Evolutionary conservation across 2,797 vertebrate genomes (phyloP), one percentile per base, ranked within the genome.

Genomic region (Astyanax mexicanus): DNA sequence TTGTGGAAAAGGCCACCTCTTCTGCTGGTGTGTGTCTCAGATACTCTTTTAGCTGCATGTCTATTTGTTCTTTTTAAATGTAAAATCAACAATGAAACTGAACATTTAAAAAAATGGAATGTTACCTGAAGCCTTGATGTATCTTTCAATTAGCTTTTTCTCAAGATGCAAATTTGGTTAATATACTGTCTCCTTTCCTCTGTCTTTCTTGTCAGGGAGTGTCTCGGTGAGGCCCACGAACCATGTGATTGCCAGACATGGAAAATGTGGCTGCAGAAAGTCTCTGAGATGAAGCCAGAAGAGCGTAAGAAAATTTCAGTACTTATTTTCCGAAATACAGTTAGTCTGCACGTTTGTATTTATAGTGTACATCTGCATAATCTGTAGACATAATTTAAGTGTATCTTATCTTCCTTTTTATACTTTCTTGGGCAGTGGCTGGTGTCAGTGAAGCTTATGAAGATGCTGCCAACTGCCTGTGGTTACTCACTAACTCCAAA

Each of bases 391-490:
- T 27, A 23, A 25, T 10, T 38, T 10, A 37, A n/a, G 15, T n/a
- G n/a, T n/a, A 37, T 25, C 19, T 3, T 65, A 2, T 32, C 35
- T 21, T 74, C 40, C 42, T 29, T 32, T 52, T 9, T 23, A 23
- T 78, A 54, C 29, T 15, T 54, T 19, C 72, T n/a, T 54, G 78
- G 78, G 78, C 89, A 99, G 98, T 99, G 84, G 97, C 95, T 72
- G 97, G 97, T 81, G 98, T 99, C 87, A 96, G 93, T 44, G 97
- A 96, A 87, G 98, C 98, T 29, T 98, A 95, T 32, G 98, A 99
- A 87, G 98, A 99, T 57, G 98, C 97, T 79, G 98, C 98, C 90
- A 99, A 99, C 89, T 98, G 98, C 87, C 90, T 99, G 77, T 99
- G 98, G 98, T 87, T 99, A 82, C 93, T 99, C 77, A 94, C 94